Base-by-base conservation (phyloP, 2,888 invertebrate species). In the Eupithecia subfuscata region DNA sequence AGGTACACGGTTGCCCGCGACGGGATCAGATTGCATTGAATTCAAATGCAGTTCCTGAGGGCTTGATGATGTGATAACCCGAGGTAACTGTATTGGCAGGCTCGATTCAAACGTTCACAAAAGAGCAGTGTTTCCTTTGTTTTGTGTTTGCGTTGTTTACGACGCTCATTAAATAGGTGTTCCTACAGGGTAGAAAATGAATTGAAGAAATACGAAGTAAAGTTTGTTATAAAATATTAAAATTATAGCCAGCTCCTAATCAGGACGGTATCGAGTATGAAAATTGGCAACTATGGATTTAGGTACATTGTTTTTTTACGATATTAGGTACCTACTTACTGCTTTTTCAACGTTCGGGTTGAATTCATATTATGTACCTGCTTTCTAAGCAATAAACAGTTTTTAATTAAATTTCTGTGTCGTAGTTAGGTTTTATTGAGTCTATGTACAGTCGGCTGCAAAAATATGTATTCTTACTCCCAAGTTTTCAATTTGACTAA, bases 11-110 rank as follows among this genome's bases (percentile, higher is more conserved):
- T 77, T 52, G 74, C 73, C 48, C 70, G 71, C 22, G 75, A 75
- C 71, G 67, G 72, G 60, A 82, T 82, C 82, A 79, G 81, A 79
- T 80, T 79, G 79, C 80, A 82, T 82, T 82, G 79, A 82, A 82
- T 82, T 82, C 81, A 79, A 82, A 82, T 82, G 79, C 75, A 71
- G 77, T 73, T 76, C 77, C 79, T 67, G 78, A 78, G 75, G 70
- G 76, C 60, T 71, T 73, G 80, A 82, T 81, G 78, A 70, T 73
- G 68, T 73, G 81, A 80, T 82, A 80, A 76, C 75, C 71, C 70
- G 76, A 65, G 43, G 70, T 82, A 81, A 82, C 81, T 78, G 81
- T 81, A 78, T 75, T 79, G 76, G 75, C 76, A 77, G 71, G 71
- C 70, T 77, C 71, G 74, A 77, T 65, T 72, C 69, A 71, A 68